phyloP scores from a whole-genome alignment of 2,888 invertebrate species.

The Torymus auratus region DNA sequence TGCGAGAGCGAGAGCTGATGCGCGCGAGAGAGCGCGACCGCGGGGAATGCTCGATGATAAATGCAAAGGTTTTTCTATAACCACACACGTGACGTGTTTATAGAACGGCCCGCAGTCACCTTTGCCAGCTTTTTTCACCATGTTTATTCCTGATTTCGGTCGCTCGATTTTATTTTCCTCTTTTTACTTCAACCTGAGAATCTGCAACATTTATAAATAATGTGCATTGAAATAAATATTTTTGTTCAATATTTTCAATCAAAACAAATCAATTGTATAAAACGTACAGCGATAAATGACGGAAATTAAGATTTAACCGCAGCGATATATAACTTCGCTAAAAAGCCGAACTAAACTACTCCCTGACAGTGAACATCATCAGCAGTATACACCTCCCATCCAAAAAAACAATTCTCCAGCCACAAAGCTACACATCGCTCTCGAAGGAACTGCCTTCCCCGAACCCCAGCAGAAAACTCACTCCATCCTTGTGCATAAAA shows the following conservation, averaged over 20 bases:
- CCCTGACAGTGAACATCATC: too few relatives aligned
- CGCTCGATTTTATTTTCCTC: too few relatives aligned
- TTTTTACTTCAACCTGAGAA: too few relatives aligned
- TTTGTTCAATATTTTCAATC: too few relatives aligned
- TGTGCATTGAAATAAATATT: too few relatives aligned
- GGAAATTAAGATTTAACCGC: too few relatives aligned
- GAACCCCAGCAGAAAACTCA: neutral
- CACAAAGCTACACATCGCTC: neutral
- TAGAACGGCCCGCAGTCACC: conserved; percentile 36
- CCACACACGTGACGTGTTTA: conserved; percentile 51
- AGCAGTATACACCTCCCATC: neutral
- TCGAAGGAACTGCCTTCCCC: conserved; percentile 38
- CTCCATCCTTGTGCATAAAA: conserved; percentile 17
- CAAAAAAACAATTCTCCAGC: neutral
- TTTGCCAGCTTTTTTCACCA: conserved; percentile 28
- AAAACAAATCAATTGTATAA: too few relatives aligned
- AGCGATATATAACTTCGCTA: too few relatives aligned
- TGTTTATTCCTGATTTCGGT: conserved; percentile 4
- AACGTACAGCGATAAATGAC: too few relatives aligned
- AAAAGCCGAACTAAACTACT: too few relatives aligned
- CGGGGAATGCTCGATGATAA: conserved; percentile 51
- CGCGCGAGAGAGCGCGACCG: too few relatives aligned
- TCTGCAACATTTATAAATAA: too few relatives aligned
- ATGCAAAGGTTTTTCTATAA: conserved; percentile 45
- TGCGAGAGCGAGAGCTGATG: neutral